These are phyloP conservation scores for Stenurella melanura DNA, from an alignment of 2,888 invertebrate genomes.

Conservation along the genomic window DNA sequence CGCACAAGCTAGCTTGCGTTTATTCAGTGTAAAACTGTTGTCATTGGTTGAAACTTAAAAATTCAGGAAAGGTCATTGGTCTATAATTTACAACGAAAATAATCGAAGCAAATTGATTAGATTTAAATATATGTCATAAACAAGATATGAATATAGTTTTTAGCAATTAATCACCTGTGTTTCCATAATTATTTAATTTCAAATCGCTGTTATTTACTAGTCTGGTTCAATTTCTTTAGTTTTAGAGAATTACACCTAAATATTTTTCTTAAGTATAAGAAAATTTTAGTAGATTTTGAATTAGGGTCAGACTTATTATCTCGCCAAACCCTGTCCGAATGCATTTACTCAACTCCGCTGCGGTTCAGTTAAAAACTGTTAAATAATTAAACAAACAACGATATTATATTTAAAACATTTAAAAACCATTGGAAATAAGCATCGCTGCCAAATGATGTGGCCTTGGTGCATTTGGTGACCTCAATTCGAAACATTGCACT, in stretches of 20 bases:
- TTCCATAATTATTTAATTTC: too few species aligned
- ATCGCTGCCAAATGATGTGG: conserved; percentile 67
- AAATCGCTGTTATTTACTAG: too few species aligned
- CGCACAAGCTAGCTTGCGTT: too few species aligned
- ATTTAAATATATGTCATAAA: too few species aligned
- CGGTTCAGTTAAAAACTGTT: conserved; percentile 41
- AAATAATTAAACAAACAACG: conserved; percentile 42
- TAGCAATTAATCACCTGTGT: too few species aligned
- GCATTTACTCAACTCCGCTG: conserved; percentile 25
- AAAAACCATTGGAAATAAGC: conserved; percentile 51
- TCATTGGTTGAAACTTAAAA: too few species aligned
- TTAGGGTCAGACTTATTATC: conserved; percentile 13
- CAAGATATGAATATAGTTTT: too few species aligned
- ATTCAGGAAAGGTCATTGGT: too few species aligned
- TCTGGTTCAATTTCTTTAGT: too few species aligned
- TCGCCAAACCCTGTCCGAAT: background rate
- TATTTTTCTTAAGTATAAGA: background rate
- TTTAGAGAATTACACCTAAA: background rate
- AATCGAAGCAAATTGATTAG: too few species aligned
- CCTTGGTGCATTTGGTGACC: conserved; percentile 73
- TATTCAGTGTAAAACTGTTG: too few species aligned
- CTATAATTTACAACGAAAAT: too few species aligned
- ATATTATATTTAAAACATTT: conserved; percentile 39
- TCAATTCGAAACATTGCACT: conserved; percentile 72
- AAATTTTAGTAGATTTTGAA: background rate